Base-by-base conservation (phyloP, 2,113 vertebrate genomes). In the Ellobius talpinus region DNA sequence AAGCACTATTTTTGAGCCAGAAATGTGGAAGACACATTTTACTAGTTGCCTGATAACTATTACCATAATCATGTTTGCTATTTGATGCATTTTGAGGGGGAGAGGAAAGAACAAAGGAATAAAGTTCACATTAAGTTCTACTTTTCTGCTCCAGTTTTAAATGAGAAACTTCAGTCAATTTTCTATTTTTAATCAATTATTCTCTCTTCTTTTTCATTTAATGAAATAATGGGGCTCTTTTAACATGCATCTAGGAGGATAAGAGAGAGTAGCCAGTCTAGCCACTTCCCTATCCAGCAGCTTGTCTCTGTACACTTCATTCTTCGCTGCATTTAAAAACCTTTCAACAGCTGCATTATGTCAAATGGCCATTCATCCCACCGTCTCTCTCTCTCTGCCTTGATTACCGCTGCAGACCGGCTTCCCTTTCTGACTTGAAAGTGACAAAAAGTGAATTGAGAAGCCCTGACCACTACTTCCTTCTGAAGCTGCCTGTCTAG, bases 131-230 rank as follows among this genome's bases (percentile, higher is more conserved):
- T 82, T 39, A 93, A 55, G 31, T 89, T 77, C n/a, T 19, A 29
- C 17, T 45, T 81, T 61, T 95, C 8, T 68, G 36, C 63, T 85
- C 45, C 12, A 93, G 42, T 19, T 78, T 91, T 63, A 87, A 61
- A 21, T 68, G 73, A 50, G 0, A 19, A 81, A 77, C 52, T 58
- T 65, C 42, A 82, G 26, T 65, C 33, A 55, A 61, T 78, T 94
- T 96, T 89, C 68, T 92, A 61, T 39, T 84, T 89, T 33, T n/a
- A 66, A 90, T 36, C 31, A 89, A 82, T 93, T 73, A 76, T 77
- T 61, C 78, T 87, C 79, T 87, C 89, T 63, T 26, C 23, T 90
- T 89, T 89, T 58, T 70, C 36, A 7, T n/a, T 50, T 74, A 52
- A 55, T 73, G 39, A 92, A 84, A 87, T 82, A 78, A 14, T 61